Evolutionary conservation across 2,113 vertebrate genomes (phyloP), one percentile per base, ranked within the genome.

Genomic region (Nannobrachium achirus): DNA sequence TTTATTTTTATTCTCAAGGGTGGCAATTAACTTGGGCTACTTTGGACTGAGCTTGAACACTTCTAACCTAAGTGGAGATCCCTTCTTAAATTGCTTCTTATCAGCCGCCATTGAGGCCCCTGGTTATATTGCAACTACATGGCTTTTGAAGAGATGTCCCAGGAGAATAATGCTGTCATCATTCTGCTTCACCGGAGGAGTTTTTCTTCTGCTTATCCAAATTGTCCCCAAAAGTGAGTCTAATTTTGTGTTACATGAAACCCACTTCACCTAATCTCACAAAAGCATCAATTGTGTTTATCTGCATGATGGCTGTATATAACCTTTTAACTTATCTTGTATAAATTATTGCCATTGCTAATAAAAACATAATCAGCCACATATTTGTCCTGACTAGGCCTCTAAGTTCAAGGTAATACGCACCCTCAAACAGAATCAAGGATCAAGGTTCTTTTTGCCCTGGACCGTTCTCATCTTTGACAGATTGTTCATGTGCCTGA

Each of bases 41-140:
- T 98, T 95, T 20, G 96, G 96, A 6, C 90, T 98, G n/a, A 98
- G 96, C 15, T 89, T 98, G 1, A 97, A 97, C 62, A 97, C 96
- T 0, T 95, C 96, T 6, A 98, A 98, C 81, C 75, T 98, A 72
- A 93, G 95, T 0, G 97, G 97, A 0, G 85, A 98, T 0, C 89
- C 94, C 50, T 98, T 94, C 7, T 5, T 97, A 86, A 98, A 98
- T 84, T 94, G 93, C 76, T 96, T 98, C 80, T 83, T 98, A 0
- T 94, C 94, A 0, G 96, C 95, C 0, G 76, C 91, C 18, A 89
- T 85, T 0, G 97, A 98, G 75, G 92, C 97, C 6, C 97, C 96
- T 1, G 96, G 95, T 0, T 97, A 98, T 0, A 1, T 93, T 0
- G 78, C 95, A 14, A 91, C 96, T 33, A 95, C 95, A 49, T 66